These are phyloP conservation scores for Anastrepha obliqua DNA, from an alignment of 1,140 invertebrate genomes.

Conservation along the genomic window DNA sequence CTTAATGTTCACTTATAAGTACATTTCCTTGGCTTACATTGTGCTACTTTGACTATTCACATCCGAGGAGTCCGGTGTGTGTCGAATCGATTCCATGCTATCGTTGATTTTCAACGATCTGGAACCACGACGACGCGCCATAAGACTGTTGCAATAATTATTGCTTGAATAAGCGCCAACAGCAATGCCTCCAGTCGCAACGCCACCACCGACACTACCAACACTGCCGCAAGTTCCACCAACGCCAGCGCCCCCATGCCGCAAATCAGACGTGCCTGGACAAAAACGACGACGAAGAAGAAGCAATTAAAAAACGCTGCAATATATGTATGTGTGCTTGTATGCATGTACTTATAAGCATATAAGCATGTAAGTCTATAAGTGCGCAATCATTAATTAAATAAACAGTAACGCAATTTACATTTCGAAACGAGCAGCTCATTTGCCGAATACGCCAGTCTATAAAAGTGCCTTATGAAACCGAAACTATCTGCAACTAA, in stretches of 20 bases:
- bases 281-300: slow-evolving; percentile 45
- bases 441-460: background rate
- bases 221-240: background rate
- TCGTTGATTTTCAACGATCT: slow-evolving; percentile 61
- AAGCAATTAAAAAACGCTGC: background rate
- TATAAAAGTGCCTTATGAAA: background rate
- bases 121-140: slow-evolving; percentile 61
- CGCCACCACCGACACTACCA: slow-evolving; percentile 31
- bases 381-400: slow-evolving; percentile 13
- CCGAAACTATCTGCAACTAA: background rate
- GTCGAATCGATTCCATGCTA: slow-evolving; percentile 62
- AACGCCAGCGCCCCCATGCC: slow-evolving; percentile 64
- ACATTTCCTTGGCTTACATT: slow-evolving; percentile 56
- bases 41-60: slow-evolving; percentile 60
- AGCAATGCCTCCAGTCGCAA: slow-evolving; percentile 7
- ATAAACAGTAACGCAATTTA: slow-evolving; percentile 20
- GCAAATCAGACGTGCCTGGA: slow-evolving; percentile 69
- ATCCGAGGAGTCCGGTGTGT: slow-evolving; percentile 61
- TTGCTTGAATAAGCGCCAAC: slow-evolving; percentile 57
- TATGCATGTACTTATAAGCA: background rate
- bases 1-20: background rate
- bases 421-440: background rate
- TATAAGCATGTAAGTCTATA: background rate
- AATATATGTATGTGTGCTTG: background rate
- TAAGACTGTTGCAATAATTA: slow-evolving; percentile 61